Evolutionary conservation across 1,140 invertebrate genomes (phyloP).

Genomic region (Cydia fagiglandana): DNA sequence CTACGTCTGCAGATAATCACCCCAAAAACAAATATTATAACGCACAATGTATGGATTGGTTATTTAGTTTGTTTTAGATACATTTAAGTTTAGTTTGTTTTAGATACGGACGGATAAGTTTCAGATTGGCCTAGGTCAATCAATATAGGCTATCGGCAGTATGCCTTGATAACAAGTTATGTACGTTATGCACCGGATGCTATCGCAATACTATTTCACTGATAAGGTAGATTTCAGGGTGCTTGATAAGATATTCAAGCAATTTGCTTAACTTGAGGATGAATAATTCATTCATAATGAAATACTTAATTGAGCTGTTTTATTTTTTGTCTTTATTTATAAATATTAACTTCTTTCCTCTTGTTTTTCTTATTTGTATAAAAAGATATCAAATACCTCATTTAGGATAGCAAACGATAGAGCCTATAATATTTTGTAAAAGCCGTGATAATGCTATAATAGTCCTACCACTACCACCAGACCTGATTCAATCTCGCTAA

Average conservation of each 20-base stretch:
- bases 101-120: neutral
- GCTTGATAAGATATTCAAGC: slow-evolving; percentile 11
- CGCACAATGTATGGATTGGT: no score
- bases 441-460: no score
- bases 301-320: neutral
- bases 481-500: neutral
- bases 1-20: no score
- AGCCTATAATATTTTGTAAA: no score
- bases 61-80: no score
- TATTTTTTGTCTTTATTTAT: neutral
- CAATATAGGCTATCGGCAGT: slow-evolving; percentile 11
- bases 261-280: neutral
- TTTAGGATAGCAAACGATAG: no score
- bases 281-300: neutral
- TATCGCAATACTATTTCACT: slow-evolving; percentile 14
- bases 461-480: neutral
- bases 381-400: no score
- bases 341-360: no score
- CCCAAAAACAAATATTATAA: no score
- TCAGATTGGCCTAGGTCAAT: slow-evolving; percentile 7
- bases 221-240: slow-evolving; percentile 8
- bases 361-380: no score
- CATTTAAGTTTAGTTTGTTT: no score
- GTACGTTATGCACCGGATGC: slow-evolving; percentile 4
- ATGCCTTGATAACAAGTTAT: neutral